Evolutionary conservation across 2,113 vertebrate species (phyloP), one percentile per base, ranked within the genome.

Genomic region (Ivindomyrus marchei): DNA sequence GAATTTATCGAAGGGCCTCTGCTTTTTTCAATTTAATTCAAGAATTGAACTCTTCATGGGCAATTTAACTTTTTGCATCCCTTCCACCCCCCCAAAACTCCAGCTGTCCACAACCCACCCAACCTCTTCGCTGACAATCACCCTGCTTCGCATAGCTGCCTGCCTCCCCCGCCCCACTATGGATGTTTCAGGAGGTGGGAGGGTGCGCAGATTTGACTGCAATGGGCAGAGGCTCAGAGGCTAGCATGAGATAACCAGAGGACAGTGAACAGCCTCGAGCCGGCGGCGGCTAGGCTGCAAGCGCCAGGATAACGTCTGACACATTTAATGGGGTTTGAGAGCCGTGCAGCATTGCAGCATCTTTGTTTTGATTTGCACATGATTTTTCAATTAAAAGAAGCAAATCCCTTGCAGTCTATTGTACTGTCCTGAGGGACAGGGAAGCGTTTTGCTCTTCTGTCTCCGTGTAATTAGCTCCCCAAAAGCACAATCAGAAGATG

Each of bases 1-100:
- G 91, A 92, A 89, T 89, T 88, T 90, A 92, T 91, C 86, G 83
- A 85, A 52, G 27, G 85, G 70, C 45, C 88, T 90, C 53, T 83
- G 85, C 88, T 90, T 91, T 90, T 93, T 91, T 93, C 91, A 90
- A 91, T 91, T 92, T 91, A 88, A 91, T 91, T 88, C 89, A 90
- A 92, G 74, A 90, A 90, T 89, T 80, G 89, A 91, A 91, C 89
- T 90, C 87, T 91, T 90, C 88, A 90, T 90, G 80, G 91, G 89
- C 87, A 91, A 91, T 90, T 91, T 92, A 91, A 91, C 90, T 11
- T 47, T 46, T 27, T 36, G 50, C 85, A 46, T 74, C 88, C 89
- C 27, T 88, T 50, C 77, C 87, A 50, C 24, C 89, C 36, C 6
- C 21, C 45, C 21, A 15, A 3, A n/a, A 47, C 15, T 47, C 13